Evolutionary conservation across 1,140 invertebrate species (phyloP).

Genomic region (Pseudomyrmex gracilis): DNA sequence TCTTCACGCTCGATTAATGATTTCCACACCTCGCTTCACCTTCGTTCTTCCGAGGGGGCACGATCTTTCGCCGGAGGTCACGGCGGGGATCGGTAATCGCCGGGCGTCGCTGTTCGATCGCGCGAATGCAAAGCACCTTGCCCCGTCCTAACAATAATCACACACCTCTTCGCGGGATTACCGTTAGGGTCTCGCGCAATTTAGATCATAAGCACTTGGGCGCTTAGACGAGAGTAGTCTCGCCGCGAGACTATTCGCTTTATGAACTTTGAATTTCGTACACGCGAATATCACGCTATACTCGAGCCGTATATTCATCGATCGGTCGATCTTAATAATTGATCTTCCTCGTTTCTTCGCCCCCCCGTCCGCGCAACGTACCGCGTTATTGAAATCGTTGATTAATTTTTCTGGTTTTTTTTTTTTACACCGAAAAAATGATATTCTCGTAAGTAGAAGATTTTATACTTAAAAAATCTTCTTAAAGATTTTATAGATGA

Average conservation of each 20-base stretch:
- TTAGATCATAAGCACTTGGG: conserved; percentile 46
- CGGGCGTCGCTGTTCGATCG: not conserved
- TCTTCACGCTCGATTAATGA: conserved; percentile 49
- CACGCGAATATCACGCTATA: not conserved
- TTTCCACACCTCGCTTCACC: conserved; percentile 40
- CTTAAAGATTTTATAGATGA: no score
- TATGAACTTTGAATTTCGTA: conserved; percentile 21
- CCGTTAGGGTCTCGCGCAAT: conserved; percentile 60
- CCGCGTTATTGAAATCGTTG: no score
- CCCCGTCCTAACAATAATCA: conserved; percentile 53
- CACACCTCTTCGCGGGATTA: conserved; percentile 45
- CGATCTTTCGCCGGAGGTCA: conserved; percentile 42
- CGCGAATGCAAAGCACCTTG: conserved; percentile 41
- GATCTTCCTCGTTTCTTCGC: not conserved
- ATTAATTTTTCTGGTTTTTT: not conserved
- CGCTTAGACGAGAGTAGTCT: conserved; percentile 23
- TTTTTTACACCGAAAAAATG: no score
- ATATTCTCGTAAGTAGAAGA: no score
- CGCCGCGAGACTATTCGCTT: not conserved
- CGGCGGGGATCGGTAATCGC: conserved; percentile 16
- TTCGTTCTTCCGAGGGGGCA: conserved; percentile 11
- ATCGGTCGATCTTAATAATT: conserved; percentile 28
- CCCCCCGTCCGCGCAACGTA: no score
- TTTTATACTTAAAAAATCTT: no score
- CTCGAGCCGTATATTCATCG: not conserved